These are phyloP conservation scores for Drosophila mercatorum DNA, from an alignment of 2,888 invertebrate genomes.

Conservation along the genomic window DNA sequence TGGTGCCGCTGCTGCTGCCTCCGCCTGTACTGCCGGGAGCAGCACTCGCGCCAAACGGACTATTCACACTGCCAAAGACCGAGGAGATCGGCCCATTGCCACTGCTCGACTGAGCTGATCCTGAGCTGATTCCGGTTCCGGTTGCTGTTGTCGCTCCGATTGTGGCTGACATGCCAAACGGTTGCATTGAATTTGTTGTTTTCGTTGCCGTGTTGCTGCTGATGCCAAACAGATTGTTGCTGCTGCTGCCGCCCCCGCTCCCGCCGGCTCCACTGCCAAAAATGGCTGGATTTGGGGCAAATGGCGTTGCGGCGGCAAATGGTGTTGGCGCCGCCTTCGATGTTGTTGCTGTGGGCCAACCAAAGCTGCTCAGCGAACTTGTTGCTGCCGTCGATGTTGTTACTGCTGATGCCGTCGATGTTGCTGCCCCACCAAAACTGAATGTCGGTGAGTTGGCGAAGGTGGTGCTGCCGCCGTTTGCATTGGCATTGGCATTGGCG, in stretches of 20 bases:
- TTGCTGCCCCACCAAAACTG: constrained; percentile 16
- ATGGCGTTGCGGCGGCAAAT: constrained; percentile 17
- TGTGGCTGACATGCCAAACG: constrained; percentile 27
- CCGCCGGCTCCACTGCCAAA: constrained; percentile 14
- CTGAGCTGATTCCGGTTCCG: background rate
- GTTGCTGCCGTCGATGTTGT: background rate
- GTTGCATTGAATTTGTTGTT: constrained; percentile 22
- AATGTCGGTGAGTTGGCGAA: constrained; percentile 15
- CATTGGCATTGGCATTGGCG: background rate
- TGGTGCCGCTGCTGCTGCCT: background rate
- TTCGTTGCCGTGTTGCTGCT: constrained; percentile 12
- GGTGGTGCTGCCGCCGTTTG: constrained; percentile 1
- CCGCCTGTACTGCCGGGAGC: background rate
- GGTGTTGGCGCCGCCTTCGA: background rate
- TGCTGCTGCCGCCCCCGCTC: background rate
- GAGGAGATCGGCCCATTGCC: constrained; percentile 11
- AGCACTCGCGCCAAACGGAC: constrained; percentile 29
- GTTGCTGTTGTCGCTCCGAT: background rate
- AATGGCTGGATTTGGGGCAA: constrained; percentile 18
- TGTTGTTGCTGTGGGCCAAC: constrained; percentile 11
- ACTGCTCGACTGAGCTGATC: constrained; percentile 1
- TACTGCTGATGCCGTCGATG: background rate
- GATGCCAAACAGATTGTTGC: constrained; percentile 9
- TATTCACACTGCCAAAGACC: constrained; percentile 49
- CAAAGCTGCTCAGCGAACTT: background rate